Evolutionary conservation across 1,140 invertebrate genomes (phyloP).

Genomic region (Penaeus indicus): DNA sequence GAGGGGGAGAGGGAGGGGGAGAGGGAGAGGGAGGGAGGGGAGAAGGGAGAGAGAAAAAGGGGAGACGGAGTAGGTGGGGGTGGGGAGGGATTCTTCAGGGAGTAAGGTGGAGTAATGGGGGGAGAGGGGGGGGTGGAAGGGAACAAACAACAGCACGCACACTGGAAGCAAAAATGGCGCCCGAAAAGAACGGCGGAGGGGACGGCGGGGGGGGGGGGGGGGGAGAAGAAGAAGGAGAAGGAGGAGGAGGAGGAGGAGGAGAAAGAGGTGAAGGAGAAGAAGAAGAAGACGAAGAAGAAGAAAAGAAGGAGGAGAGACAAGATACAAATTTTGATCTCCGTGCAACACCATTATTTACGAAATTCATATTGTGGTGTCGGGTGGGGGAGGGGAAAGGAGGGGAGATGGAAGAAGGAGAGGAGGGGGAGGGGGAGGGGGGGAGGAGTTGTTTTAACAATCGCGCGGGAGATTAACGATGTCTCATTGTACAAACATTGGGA

Average conservation of each 20-base stretch:
- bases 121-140: not conserved
- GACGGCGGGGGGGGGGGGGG: not conserved
- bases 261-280: too few relatives aligned
- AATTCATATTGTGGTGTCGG: too few relatives aligned
- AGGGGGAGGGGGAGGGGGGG: not conserved
- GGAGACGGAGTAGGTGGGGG: not conserved
- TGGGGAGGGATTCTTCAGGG: not conserved
- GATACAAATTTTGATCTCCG: too few relatives aligned
- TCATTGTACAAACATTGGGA: constrained; percentile 45
- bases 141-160: constrained; percentile 5
- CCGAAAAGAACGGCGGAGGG: not conserved
- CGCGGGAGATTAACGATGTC: constrained; percentile 34
- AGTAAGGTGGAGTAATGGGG: not conserved
- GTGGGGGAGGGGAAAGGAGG: too few relatives aligned
- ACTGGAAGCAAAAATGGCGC: not conserved
- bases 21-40: not conserved
- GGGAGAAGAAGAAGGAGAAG: not conserved
- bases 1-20: not conserved
- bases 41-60: not conserved
- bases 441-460: not conserved
- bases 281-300: too few relatives aligned
- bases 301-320: too few relatives aligned
- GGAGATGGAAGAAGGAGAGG: not conserved
- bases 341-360: too few relatives aligned
- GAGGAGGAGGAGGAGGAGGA: too few relatives aligned